Evolutionary conservation across 2,113 vertebrate species (phyloP).

Genomic region (Callionymus lyra): DNA sequence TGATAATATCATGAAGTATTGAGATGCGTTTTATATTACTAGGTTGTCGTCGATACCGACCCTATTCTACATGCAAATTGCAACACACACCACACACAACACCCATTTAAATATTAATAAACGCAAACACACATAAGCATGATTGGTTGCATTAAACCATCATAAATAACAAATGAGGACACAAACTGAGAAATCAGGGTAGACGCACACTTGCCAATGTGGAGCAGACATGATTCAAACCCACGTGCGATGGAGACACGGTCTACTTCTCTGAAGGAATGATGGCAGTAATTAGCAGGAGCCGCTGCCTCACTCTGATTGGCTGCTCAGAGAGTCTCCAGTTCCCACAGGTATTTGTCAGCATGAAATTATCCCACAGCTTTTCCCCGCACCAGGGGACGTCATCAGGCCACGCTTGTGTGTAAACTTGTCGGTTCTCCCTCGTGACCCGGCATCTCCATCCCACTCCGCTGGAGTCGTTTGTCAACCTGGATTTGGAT

Average conservation of each 20-base stretch:
- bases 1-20: no score
- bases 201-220: slow-evolving; percentile 3
- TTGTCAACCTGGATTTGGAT: slow-evolving; percentile 56
- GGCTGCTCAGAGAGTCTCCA: slow-evolving; percentile 27
- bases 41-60: no score
- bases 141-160: no score
- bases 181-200: not conserved
- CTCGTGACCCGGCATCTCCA: slow-evolving; percentile 34
- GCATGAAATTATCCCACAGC: slow-evolving; percentile 45
- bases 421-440: slow-evolving; percentile 50
- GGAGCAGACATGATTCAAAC: no score
- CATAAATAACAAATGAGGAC: no score
- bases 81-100: no score
- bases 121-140: no score
- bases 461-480: slow-evolving; percentile 38
- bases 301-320: slow-evolving; percentile 43
- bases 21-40: no score
- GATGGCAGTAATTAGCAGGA: slow-evolving; percentile 49
- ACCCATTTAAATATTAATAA: no score
- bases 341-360: slow-evolving; percentile 43
- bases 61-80: no score
- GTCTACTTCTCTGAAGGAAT: slow-evolving; percentile 50
- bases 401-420: slow-evolving; percentile 50
- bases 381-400: slow-evolving; percentile 39
- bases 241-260: slow-evolving; percentile 31